Evolutionary conservation across 2,797 vertebrate species (phyloP).

Genomic region (Sebastes vulpes): DNA sequence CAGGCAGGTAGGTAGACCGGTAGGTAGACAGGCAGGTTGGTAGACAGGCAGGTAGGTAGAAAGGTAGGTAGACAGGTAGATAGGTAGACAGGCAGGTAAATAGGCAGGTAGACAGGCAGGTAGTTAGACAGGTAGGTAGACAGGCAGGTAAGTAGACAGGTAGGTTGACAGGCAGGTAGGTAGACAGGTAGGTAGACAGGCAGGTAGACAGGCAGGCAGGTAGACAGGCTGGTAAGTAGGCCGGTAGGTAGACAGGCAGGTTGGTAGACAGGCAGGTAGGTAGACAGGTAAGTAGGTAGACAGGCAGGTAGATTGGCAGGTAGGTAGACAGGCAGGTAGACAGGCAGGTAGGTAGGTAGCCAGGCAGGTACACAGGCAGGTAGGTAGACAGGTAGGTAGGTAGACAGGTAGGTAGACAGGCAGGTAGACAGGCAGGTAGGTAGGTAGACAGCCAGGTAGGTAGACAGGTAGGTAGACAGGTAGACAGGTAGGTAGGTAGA

Average conservation of each 20-base stretch:
- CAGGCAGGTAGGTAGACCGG: fast-evolving
- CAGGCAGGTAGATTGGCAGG: fast-evolving
- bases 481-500: too few relatives aligned
- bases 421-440: fast-evolving
- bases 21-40: fast-evolving
- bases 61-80: too few relatives aligned
- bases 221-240: fast-evolving
- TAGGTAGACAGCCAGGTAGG: too few relatives aligned
- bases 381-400: fast-evolving
- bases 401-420: fast-evolving
- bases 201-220: fast-evolving
- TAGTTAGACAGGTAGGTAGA: too few relatives aligned
- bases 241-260: fast-evolving
- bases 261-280: fast-evolving
- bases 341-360: fast-evolving
- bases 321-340: fast-evolving
- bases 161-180: fast-evolving
- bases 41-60: too few relatives aligned
- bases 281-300: fast-evolving
- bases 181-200: too few relatives aligned
- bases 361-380: too few relatives aligned
- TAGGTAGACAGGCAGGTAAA: fast-evolving
- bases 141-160: too few relatives aligned
- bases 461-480: too few relatives aligned
- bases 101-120: fast-evolving